These are phyloP conservation scores for Matsumurasca onukii DNA, from an alignment of 1,140 invertebrate species.

Conservation along the genomic window DNA sequence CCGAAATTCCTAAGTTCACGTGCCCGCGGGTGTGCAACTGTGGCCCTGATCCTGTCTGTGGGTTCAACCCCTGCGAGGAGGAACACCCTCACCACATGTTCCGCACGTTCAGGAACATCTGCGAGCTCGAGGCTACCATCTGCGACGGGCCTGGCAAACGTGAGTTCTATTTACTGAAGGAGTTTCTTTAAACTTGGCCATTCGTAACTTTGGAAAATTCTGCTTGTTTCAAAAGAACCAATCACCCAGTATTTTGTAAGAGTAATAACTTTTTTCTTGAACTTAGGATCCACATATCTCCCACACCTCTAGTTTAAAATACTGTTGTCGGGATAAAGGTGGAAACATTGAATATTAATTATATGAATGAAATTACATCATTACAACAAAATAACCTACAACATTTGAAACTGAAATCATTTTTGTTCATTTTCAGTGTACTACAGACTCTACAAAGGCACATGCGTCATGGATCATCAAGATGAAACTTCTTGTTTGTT, in stretches of 20 bases:
- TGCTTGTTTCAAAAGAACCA: no score
- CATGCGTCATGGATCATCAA: conserved; percentile 14
- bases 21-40: background rate
- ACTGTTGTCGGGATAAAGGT: no score
- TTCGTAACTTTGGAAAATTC: no score
- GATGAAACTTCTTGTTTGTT: conserved; percentile 10
- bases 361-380: no score
- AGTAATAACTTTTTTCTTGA: no score
- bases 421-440: conserved; percentile 8
- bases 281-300: no score
- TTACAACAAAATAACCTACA: no score
- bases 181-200: background rate
- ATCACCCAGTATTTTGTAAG: no score
- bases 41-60: background rate
- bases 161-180: no score
- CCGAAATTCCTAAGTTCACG: background rate
- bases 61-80: conserved; percentile 9
- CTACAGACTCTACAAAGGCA: background rate
- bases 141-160: background rate
- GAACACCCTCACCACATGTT: conserved; percentile 1
- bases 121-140: conserved; percentile 10
- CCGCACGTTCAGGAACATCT: background rate
- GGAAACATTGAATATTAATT: no score
- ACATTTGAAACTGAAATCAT: no score
- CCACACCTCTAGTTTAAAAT: no score